phyloP scores from a whole-genome alignment of 2,888 invertebrate species.

The Idaea straminata region DNA sequence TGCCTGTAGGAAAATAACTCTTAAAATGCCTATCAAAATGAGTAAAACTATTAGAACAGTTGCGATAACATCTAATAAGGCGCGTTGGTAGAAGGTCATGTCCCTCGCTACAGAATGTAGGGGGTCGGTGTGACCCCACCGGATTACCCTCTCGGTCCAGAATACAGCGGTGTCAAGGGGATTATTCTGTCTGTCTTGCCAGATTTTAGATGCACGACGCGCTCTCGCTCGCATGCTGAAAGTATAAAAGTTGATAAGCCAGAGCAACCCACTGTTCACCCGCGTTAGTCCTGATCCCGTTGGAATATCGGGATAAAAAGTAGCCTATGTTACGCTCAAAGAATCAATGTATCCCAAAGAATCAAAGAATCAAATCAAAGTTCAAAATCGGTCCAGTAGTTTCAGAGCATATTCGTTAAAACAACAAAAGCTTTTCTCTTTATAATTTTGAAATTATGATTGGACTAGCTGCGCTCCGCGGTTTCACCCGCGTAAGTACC shows the following conservation, averaged over 20 bases:
- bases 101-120: constrained; percentile 56
- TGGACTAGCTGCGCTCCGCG: too few species aligned
- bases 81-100: constrained; percentile 52
- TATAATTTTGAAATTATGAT: too few species aligned
- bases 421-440: too few species aligned
- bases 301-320: too few species aligned
- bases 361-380: too few species aligned
- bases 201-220: constrained; percentile 67
- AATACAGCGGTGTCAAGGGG: constrained; percentile 80
- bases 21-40: constrained; percentile 38
- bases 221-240: constrained; percentile 70
- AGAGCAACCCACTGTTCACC: too few species aligned
- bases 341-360: too few species aligned
- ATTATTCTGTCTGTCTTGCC: constrained; percentile 70
- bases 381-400: too few species aligned
- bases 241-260: constrained; percentile 13
- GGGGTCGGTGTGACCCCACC: constrained; percentile 60
- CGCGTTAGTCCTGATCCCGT: too few species aligned
- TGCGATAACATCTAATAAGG: constrained; percentile 58
- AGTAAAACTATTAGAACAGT: constrained; percentile 40
- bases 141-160: constrained; percentile 78
- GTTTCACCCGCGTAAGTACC: too few species aligned
- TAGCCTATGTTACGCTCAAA: too few species aligned
- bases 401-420: too few species aligned
- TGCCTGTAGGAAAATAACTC: constrained; percentile 43